These are phyloP conservation scores for Ridgeia piscesae DNA, from an alignment of 1,140 invertebrate species.

Conservation along the genomic window DNA sequence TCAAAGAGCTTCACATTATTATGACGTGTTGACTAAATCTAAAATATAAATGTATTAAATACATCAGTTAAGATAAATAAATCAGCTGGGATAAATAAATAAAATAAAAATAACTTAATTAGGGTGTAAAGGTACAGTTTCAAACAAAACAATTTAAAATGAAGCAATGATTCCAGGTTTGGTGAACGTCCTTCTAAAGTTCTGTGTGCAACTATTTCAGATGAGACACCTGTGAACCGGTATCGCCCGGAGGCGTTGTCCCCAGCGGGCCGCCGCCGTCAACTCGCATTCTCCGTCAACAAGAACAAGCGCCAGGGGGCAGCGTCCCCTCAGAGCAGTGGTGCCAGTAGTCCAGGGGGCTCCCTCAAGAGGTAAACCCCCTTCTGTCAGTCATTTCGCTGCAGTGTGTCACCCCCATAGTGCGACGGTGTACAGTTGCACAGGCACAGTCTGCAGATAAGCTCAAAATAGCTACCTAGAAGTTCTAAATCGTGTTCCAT, in stretches of 20 bases:
- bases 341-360: conserved; percentile 3
- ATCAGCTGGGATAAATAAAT: too few species aligned
- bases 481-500: too few species aligned
- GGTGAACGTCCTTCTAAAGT: not conserved
- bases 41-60: too few species aligned
- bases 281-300: not conserved
- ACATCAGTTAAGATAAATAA: too few species aligned
- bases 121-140: too few species aligned
- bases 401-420: not conserved
- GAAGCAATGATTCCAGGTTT: too few species aligned
- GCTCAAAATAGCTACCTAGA: too few species aligned
- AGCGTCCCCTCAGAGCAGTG: not conserved
- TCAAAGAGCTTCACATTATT: too few species aligned
- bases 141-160: too few species aligned
- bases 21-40: too few species aligned
- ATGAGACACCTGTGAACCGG: not conserved
- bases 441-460: not conserved
- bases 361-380: not conserved
- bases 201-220: not conserved
- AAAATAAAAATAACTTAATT: too few species aligned
- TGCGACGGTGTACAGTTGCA: not conserved
- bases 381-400: not conserved
- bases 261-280: not conserved
- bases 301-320: not conserved
- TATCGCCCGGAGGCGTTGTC: not conserved